Conservation (phyloP, 2,113 vertebrate species). For the Azemiops feae region DNA sequence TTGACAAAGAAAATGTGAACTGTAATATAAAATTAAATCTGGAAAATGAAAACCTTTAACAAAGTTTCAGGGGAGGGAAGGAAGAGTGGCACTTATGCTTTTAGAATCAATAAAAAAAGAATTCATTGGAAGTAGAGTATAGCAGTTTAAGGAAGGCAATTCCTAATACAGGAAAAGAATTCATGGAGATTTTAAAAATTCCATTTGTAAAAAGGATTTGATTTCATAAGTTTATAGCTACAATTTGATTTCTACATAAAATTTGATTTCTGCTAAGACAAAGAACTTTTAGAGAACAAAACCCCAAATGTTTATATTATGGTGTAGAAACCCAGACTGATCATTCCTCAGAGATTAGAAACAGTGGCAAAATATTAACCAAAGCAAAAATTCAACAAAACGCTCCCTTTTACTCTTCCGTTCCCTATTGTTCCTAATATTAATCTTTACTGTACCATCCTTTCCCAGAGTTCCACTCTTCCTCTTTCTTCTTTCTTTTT, state of each 20-base stretch:
- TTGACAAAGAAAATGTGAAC: neutral
- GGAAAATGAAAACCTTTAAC: neutral
- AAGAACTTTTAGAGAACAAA: neutral
- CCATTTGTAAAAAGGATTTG: conserved; percentile 52
- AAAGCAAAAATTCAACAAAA: conserved; percentile 52
- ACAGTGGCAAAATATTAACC: conserved; percentile 38
- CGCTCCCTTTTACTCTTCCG: conserved; percentile 55
- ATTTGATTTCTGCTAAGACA: conserved; percentile 56
- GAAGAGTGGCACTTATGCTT: neutral
- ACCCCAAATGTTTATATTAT: conserved; percentile 19
- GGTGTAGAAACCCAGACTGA: conserved; percentile 61
- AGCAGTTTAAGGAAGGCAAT: conserved; percentile 32
- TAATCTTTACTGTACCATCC: conserved; percentile 69
- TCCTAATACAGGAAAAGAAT: conserved; percentile 5
- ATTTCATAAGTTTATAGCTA: conserved; percentile 26
- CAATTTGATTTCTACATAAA: conserved; percentile 42
- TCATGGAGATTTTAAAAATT: conserved; percentile 45
- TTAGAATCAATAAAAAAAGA: neutral
- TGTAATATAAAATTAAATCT: neutral
- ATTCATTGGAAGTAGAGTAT: neutral
- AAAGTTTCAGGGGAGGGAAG: neutral
- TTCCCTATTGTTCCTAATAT: conserved; percentile 70
- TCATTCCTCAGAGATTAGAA: conserved; percentile 35
- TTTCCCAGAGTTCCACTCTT: conserved; percentile 63
- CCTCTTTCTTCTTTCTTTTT: conserved; percentile 53